Evolutionary conservation across 2,113 vertebrate species (phyloP).

Genomic region (Daphoenositta chrysoptera): DNA sequence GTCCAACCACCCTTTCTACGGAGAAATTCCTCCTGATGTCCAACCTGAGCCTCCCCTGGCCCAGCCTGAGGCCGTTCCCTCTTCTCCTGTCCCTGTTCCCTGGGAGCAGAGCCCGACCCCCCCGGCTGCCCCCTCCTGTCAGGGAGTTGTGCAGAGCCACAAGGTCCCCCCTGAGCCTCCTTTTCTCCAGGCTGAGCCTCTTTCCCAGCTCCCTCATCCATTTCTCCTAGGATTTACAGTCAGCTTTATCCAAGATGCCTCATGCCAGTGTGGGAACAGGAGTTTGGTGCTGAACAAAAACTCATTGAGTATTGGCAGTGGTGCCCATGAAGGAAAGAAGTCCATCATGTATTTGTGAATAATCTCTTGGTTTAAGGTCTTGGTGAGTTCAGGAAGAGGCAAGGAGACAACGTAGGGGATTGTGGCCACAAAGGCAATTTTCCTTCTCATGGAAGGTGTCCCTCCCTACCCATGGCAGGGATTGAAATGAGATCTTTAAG

Average conservation of each 20-base stretch:
- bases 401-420: accelerated
- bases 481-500: neutral
- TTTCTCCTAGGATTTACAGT: neutral
- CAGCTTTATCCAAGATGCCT: neutral
- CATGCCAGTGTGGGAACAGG: neutral
- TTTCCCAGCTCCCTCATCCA: neutral
- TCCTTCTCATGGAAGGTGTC: neutral
- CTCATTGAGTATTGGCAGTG: neutral
- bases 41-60: accelerated
- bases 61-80: neutral
- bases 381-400: neutral
- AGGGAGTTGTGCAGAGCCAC: neutral
- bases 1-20: neutral
- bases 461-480: neutral
- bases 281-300: neutral
- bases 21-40: neutral
- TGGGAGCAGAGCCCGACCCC: neutral
- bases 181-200: neutral
- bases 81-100: neutral
- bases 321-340: neutral
- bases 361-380: neutral
- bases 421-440: neutral
- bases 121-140: neutral
- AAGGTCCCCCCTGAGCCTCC: neutral
- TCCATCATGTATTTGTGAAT: neutral